These are phyloP conservation scores for Agrilus mali DNA, from an alignment of 2,888 invertebrate species.

Conservation along the genomic window DNA sequence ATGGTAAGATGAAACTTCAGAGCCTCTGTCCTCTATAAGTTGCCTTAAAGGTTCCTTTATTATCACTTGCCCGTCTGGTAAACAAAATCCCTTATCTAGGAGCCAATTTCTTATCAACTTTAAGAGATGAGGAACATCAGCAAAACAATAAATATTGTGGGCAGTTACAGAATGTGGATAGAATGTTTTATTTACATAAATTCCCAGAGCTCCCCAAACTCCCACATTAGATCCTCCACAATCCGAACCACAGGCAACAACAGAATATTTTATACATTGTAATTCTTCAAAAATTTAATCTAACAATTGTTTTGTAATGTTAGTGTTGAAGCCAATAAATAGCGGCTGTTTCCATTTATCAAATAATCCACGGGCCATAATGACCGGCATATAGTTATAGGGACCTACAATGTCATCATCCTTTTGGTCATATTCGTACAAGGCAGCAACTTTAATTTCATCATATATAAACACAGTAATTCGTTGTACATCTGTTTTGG, in stretches of 20 bases:
- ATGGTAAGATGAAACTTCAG: conserved; percentile 9
- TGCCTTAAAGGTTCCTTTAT: conserved; percentile 1
- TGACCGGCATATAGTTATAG: conserved; percentile 17
- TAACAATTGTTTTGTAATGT: conserved; percentile 18
- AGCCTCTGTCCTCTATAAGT: conserved; percentile 2
- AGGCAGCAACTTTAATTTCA: conserved; percentile 10
- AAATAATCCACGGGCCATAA: conserved; percentile 17
- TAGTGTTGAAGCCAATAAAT: conserved; percentile 19
- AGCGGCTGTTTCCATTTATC: too few relatives aligned
- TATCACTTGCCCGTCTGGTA: conserved; percentile 5
- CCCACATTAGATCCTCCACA: conserved; percentile 19
- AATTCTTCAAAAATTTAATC: conserved; percentile 12
- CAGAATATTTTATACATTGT: conserved; percentile 14
- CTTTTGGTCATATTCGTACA: conserved; percentile 10
- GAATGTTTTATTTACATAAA: conserved; percentile 12
- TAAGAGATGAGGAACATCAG: conserved; percentile 14
- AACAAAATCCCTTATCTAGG: conserved; percentile 13
- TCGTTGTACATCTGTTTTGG: conserved; percentile 3
- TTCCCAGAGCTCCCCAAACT: conserved; percentile 16
- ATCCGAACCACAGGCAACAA: conserved; percentile 19
- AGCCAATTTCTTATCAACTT: conserved; percentile 16
- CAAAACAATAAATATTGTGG: conserved; percentile 14
- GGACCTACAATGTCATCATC: conserved; percentile 13
- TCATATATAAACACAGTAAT: conserved; percentile 9
- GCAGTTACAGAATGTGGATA: conserved; percentile 13